Evolutionary conservation across 2,888 invertebrate species (phyloP).

Genomic region (Xestoiulus laeticollis): DNA sequence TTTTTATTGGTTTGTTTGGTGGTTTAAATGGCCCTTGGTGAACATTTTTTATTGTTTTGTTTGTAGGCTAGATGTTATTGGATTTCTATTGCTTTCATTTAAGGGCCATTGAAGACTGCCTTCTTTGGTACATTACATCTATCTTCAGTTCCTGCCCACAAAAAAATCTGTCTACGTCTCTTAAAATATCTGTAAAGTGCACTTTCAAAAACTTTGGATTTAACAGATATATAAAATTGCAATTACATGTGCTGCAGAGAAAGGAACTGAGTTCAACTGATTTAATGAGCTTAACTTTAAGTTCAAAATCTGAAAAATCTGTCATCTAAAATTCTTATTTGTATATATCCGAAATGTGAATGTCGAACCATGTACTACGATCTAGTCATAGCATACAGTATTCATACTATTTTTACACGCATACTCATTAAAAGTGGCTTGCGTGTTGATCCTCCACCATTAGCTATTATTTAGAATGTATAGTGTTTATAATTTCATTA

Average conservation of each 20-base stretch:
- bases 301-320: too few relatives aligned
- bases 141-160: background rate
- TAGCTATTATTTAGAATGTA: background rate
- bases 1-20: background rate
- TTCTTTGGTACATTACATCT: background rate
- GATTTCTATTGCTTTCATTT: conserved; percentile 10
- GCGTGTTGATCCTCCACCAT: conserved; percentile 5
- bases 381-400: background rate
- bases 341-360: too few relatives aligned
- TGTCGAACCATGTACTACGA: background rate
- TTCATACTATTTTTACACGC: background rate
- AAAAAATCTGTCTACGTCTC: background rate
- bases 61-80: conserved; percentile 1
- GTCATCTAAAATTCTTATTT: too few relatives aligned
- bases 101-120: background rate
- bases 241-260: too few relatives aligned
- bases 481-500: conserved; percentile 10
- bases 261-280: too few relatives aligned
- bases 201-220: too few relatives aligned
- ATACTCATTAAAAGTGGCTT: background rate
- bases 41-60: background rate
- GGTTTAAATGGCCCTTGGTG: background rate
- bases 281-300: too few relatives aligned
- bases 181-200: background rate
- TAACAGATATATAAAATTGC: too few relatives aligned